These are phyloP conservation scores for Pardosa pseudoannulata DNA, from an alignment of 2,888 invertebrate genomes.

Conservation along the genomic window DNA sequence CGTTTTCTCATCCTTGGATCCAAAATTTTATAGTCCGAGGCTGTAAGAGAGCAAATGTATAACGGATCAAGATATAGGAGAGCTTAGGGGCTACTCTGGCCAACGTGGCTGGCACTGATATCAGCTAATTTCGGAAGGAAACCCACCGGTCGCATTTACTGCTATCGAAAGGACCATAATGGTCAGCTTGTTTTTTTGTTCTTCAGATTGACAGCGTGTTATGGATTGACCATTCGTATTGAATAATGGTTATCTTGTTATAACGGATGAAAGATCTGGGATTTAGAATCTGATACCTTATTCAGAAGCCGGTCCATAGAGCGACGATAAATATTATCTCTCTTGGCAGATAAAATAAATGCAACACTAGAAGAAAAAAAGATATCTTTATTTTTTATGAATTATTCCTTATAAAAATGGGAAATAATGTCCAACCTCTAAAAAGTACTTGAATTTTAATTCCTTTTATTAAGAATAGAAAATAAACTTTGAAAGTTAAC, in stretches of 20 bases:
- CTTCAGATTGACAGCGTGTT: constrained; percentile 55
- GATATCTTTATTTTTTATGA: too few species aligned
- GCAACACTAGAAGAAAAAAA: too few species aligned
- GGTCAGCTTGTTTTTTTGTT: constrained; percentile 64
- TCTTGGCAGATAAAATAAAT: too few species aligned
- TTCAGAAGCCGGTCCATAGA: neutral
- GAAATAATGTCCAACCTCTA: too few species aligned
- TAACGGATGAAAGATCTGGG: neutral
- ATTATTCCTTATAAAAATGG: too few species aligned
- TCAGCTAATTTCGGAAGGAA: constrained; percentile 66
- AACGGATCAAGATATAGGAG: constrained; percentile 54
- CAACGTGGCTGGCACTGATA: constrained; percentile 70
- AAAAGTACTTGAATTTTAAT: too few species aligned
- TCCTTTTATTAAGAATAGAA: too few species aligned
- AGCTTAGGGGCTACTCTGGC: constrained; percentile 57
- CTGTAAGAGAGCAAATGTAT: constrained; percentile 9
- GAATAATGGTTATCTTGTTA: constrained; percentile 16
- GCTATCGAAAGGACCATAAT: constrained; percentile 65
- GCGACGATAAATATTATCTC: neutral
- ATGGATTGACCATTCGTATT: constrained; percentile 49
- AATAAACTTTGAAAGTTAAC: too few species aligned
- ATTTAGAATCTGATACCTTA: neutral
- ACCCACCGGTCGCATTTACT: constrained; percentile 54
- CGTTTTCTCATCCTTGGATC: neutral
- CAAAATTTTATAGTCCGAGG: constrained; percentile 56